Evolutionary conservation across 2,797 vertebrate species (phyloP).

Genomic region (Sebastolobus alascanus): DNA sequence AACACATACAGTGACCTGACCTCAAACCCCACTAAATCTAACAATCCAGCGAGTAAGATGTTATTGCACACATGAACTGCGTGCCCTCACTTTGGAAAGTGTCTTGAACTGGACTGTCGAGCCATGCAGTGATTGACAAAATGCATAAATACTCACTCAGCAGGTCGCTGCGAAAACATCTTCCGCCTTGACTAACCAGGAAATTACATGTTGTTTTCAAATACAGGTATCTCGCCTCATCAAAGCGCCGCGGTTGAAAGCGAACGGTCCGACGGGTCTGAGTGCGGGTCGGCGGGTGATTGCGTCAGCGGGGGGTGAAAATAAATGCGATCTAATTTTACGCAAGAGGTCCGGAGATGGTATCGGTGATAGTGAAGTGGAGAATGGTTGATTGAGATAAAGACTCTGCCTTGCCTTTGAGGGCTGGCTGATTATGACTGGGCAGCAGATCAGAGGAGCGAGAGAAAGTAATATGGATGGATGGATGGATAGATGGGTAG

Average conservation of each 20-base stretch:
- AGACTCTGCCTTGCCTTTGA: constrained; percentile 58
- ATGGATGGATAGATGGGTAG: constrained; percentile 52
- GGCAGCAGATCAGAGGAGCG: constrained; percentile 61
- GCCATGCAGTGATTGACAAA: constrained; percentile 32
- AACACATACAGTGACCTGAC: constrained; percentile 8
- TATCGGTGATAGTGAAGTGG: constrained; percentile 38
- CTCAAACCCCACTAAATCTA: constrained; percentile 8
- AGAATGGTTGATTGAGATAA: constrained; percentile 71
- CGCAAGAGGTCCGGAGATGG: constrained; percentile 48
- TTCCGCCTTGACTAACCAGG: constrained; percentile 42
- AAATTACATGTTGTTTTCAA: constrained; percentile 46
- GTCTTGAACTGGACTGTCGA: constrained; percentile 14
- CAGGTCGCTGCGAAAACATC: constrained; percentile 26
- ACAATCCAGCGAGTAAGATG: not conserved
- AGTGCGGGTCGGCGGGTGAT: constrained; percentile 6
- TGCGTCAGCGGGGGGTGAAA: not conserved
- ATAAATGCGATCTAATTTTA: constrained; percentile 46
- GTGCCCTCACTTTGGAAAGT: constrained; percentile 8
- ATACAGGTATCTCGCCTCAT: constrained; percentile 35
- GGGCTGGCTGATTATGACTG: constrained; percentile 57
- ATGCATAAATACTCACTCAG: constrained; percentile 37
- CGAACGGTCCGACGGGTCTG: constrained; percentile 1
- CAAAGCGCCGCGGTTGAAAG: constrained; percentile 38
- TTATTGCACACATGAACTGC: constrained; percentile 19
- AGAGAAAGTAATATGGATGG: constrained; percentile 50